Evolutionary conservation across 2,888 invertebrate species (phyloP), one percentile per base, ranked within the genome.

Genomic region (Lymantria dispar): DNA sequence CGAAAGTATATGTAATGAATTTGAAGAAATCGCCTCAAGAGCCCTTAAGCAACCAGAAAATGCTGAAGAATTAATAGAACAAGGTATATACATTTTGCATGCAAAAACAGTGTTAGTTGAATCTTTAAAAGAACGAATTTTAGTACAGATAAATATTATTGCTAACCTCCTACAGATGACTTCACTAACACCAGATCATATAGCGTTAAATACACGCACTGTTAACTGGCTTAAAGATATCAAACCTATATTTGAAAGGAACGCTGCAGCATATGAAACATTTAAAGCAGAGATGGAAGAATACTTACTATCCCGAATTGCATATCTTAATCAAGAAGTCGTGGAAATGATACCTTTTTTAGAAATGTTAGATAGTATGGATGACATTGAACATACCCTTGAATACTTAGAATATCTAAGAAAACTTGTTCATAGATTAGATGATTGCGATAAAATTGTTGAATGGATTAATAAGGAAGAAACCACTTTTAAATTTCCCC

Each of bases 391-490:
- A 47, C 94, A 95, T 70, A 95, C 97, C 58, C 92, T 93, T 11
- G 95, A 96, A 69, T 98, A 98, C 78, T 93, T 95, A 36, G 94
- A 95, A 76, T 94, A 95, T 69, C 91, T 98, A 62, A 93, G 96
- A 48, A 94, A 94, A 61, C 94, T 97, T 43, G 94, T 96, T 51
- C 95, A 95, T 67, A 93, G 95, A 53, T 86, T 98, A 44, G 93
- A 94, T 53, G 94, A 94, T 14, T 95, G 97, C 69, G 95, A 96
- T 67, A 94, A 94, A 62, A 93, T 95, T 62, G 95, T 97, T 13
- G 80, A 87, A 7, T 98, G 97, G 97, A 97, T 98, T 46, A 98
- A 98, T 83, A 94, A 95, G 64, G 98, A 98, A 89, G 98, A 98
- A 87, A 85, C 89, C 5, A 93, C 97, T 10, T 96, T 98, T 71